phyloP scores from a whole-genome alignment of 2,113 vertebrate species.

The Poeciliopsis turrubarensis region DNA sequence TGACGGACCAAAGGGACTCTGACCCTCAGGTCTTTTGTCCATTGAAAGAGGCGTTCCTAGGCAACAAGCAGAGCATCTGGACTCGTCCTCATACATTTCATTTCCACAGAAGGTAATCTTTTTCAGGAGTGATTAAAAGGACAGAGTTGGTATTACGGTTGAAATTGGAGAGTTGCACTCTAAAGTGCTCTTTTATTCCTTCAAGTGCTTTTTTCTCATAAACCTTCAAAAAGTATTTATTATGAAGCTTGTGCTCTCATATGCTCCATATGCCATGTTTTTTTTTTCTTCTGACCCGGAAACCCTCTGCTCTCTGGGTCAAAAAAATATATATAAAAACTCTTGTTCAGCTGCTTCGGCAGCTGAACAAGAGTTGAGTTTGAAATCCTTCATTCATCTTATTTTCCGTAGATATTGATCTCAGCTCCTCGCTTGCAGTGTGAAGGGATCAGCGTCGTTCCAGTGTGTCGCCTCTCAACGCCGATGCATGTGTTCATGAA shows the following conservation, averaged over 20 bases:
- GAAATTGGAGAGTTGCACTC: neutral
- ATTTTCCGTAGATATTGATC: constrained; percentile 31
- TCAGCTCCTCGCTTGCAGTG: neutral
- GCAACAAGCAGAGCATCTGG: constrained; percentile 30
- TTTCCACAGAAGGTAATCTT: constrained; percentile 14
- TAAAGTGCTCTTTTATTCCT: neutral
- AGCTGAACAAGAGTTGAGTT: neutral
- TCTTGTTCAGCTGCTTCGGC: neutral
- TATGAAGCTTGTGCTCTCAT: neutral
- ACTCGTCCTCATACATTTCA: neutral
- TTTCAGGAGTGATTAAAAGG: neutral
- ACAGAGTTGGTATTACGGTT: neutral
- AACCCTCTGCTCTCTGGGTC: neutral
- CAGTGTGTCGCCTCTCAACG: neutral
- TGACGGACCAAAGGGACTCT: neutral
- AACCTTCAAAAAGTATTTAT: neutral
- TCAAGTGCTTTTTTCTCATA: neutral
- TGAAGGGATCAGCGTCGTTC: neutral
- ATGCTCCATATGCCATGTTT: neutral
- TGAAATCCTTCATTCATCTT: neutral
- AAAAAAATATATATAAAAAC: neutral
- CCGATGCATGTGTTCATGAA: constrained; percentile 25
- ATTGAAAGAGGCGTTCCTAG: constrained; percentile 33
- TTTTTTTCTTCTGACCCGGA: neutral
- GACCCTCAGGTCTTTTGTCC: neutral